Evolutionary conservation across 2,888 invertebrate species (phyloP).

Genomic region (Mesopsocus fuscifrons): DNA sequence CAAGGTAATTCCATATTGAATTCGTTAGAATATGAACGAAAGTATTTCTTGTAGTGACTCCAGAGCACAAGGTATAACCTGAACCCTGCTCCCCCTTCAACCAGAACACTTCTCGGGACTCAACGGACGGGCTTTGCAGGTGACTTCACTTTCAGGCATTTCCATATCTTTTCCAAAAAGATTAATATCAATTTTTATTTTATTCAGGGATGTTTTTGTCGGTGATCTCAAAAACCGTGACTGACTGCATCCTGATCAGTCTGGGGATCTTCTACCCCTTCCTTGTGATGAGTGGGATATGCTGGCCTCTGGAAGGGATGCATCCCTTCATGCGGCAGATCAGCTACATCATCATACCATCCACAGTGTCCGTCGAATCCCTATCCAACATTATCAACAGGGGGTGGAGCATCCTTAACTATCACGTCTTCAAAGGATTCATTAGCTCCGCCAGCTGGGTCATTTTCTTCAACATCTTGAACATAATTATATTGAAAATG

Average conservation of each 20-base stretch:
- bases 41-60: no score
- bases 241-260: background rate
- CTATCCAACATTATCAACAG: constrained; percentile 56
- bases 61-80: no score
- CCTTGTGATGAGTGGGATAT: constrained; percentile 26
- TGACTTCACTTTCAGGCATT: no score
- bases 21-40: no score
- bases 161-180: no score
- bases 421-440: constrained; percentile 54
- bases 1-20: no score
- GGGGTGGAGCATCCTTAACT: constrained; percentile 46
- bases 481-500: constrained; percentile 31
- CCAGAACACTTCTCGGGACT: no score
- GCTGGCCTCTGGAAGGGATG: constrained; percentile 54
- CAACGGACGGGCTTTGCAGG: no score
- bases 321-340: constrained; percentile 36
- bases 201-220: constrained; percentile 7
- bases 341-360: constrained; percentile 44
- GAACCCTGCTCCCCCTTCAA: no score
- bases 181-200: no score
- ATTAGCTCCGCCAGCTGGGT: constrained; percentile 47
- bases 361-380: constrained; percentile 59
- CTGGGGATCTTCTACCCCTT: constrained; percentile 5
- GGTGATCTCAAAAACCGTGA: constrained; percentile 1
- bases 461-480: constrained; percentile 32